These are phyloP conservation scores for Maniola hyperantus DNA, from an alignment of 2,888 invertebrate species.

Conservation along the genomic window DNA sequence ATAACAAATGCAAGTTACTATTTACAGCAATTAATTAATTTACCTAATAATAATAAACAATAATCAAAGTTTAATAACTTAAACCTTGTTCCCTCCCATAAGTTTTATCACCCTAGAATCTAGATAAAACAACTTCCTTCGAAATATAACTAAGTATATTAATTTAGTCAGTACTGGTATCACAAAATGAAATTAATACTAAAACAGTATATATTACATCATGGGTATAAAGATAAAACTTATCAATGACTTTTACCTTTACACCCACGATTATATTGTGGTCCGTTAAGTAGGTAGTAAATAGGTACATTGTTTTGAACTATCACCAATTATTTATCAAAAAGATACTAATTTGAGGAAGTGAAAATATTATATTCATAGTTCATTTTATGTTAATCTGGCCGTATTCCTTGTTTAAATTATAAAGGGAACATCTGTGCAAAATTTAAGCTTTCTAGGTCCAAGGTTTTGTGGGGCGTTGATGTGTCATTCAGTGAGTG, in stretches of 20 bases:
- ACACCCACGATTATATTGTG: no score
- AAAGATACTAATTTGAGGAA: neutral
- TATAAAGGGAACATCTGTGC: no score
- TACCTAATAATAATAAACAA: neutral
- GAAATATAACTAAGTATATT: slow-evolving; percentile 52
- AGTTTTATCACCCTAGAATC: slow-evolving; percentile 59
- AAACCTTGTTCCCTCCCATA: slow-evolving; percentile 47
- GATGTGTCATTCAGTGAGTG: no score
- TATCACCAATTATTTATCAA: neutral
- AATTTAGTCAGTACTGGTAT: slow-evolving; percentile 64
- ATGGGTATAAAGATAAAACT: neutral
- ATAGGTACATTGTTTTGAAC: neutral
- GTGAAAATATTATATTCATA: neutral
- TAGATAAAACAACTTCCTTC: slow-evolving; percentile 52
- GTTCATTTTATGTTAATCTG: no score
- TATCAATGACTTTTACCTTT: no score
- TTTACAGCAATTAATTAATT: slow-evolving; percentile 4
- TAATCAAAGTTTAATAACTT: slow-evolving; percentile 35
- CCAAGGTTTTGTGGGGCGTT: no score
- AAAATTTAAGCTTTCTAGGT: no score
- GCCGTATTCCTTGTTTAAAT: no score
- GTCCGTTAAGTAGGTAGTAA: no score
- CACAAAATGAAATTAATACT: slow-evolving; percentile 53
- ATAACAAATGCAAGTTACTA: slow-evolving; percentile 9
- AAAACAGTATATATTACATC: slow-evolving; percentile 41